phyloP scores from a whole-genome alignment of 2,113 vertebrate genomes.

The Progne subis region DNA sequence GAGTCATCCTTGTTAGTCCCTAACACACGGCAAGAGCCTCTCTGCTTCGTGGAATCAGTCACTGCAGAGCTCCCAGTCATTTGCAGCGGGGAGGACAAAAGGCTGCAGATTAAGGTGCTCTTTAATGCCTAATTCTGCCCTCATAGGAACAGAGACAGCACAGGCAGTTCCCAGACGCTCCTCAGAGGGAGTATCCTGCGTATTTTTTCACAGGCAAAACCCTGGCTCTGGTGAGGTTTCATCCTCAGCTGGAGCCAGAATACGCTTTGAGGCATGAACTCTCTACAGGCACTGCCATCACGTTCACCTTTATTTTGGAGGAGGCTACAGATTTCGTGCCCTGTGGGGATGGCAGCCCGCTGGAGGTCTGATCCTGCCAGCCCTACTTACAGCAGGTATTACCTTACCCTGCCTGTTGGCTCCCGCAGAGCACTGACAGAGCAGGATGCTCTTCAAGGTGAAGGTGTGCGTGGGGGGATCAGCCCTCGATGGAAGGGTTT shows the following conservation, averaged over 20 bases:
- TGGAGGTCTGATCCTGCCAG: not conserved
- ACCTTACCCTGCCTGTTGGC: slow-evolving; percentile 1
- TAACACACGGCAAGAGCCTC: not conserved
- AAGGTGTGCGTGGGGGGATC: slow-evolving; percentile 49
- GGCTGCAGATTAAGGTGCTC: not conserved
- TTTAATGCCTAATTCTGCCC: not conserved
- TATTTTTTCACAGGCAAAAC: not conserved
- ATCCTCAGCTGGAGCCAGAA: not conserved
- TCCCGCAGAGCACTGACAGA: not conserved
- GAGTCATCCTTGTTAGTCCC: not conserved
- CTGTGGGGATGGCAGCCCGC: slow-evolving; percentile 7
- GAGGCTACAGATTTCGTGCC: slow-evolving; percentile 21
- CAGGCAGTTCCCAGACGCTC: not conserved
- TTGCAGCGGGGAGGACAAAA: not conserved
- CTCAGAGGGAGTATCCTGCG: not conserved
- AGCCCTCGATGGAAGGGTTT: not conserved
- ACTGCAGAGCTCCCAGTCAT: not conserved
- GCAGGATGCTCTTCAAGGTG: slow-evolving; percentile 34
- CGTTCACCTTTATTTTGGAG: not conserved
- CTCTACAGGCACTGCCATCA: not conserved
- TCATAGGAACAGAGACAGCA: not conserved
- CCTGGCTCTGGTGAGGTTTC: not conserved
- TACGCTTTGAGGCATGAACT: not conserved
- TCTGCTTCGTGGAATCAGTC: not conserved
- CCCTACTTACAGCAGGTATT: not conserved